These are phyloP conservation scores for Ellobius talpinus DNA, from an alignment of 2,113 vertebrate genomes.

Conservation along the genomic window DNA sequence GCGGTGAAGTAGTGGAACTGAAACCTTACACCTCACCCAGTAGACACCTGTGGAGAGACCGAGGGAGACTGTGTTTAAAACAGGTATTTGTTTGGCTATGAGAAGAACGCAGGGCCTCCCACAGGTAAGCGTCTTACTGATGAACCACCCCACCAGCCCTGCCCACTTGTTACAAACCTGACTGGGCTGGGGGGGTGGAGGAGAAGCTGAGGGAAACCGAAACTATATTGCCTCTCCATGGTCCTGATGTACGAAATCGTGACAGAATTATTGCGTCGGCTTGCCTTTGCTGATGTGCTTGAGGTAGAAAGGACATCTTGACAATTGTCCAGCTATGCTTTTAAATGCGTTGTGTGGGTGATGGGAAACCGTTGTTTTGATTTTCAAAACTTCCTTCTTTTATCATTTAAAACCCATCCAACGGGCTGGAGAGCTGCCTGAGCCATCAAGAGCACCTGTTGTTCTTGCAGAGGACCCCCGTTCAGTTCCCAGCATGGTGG, in stretches of 20 bases:
- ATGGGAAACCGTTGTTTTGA: not conserved
- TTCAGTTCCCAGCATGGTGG: not conserved
- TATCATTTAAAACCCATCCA: constrained; percentile 53
- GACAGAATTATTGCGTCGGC: not conserved
- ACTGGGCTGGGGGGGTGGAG: not conserved
- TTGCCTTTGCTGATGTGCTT: not conserved
- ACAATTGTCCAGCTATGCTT: not conserved
- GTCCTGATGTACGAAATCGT: not conserved
- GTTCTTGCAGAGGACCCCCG: not conserved
- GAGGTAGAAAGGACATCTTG: not conserved
- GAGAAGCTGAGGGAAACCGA: not conserved
- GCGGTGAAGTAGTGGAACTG: not conserved
- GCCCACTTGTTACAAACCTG: constrained; percentile 32
- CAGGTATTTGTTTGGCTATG: not conserved
- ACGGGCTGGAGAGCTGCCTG: not conserved
- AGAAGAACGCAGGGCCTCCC: not conserved
- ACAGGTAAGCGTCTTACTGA: not conserved
- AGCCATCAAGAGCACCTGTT: not conserved
- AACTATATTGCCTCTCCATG: constrained; percentile 6
- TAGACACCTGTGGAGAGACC: not conserved
- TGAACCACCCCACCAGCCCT: not conserved
- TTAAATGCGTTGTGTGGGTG: not conserved
- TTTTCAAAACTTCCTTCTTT: constrained; percentile 11
- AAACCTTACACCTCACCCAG: not conserved
- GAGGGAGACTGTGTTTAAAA: not conserved